These are phyloP conservation scores for Astropecten irregularis DNA, from an alignment of 53 echinoderm and acorn worm genomes.

Conservation along the genomic window DNA sequence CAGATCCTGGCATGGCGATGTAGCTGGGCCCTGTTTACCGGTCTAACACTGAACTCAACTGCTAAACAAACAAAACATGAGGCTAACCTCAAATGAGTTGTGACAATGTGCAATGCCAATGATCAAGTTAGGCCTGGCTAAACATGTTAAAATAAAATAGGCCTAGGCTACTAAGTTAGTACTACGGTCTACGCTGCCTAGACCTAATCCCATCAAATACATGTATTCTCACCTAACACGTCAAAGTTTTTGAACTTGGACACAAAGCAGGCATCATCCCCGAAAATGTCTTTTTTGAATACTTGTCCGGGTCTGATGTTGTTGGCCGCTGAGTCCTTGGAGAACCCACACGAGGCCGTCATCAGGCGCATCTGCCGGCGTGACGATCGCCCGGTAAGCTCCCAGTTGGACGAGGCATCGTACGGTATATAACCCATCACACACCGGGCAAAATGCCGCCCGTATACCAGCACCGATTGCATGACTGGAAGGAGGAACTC, in stretches of 20 bases:
- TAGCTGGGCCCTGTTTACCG: too few relatives aligned
- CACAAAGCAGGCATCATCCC: conserved; percentile 98
- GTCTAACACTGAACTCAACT: too few relatives aligned
- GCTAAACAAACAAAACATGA: too few relatives aligned
- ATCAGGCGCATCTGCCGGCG: conserved; percentile 73
- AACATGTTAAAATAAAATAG: too few relatives aligned
- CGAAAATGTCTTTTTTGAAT: conserved; percentile 92
- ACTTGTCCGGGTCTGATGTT: conserved; percentile 63
- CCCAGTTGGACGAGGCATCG: conserved; percentile 85
- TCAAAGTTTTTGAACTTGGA: conserved; percentile 84
- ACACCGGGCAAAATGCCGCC: conserved; percentile 89
- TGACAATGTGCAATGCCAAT: too few relatives aligned
- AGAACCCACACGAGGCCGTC: conserved; percentile 94
- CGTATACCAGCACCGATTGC: conserved; percentile 97
- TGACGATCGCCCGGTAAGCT: conserved; percentile 50
- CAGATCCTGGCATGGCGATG: too few relatives aligned
- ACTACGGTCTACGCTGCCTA: too few relatives aligned
- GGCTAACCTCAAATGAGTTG: too few relatives aligned
- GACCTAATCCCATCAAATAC: too few relatives aligned
- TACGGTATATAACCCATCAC: conserved; percentile 90
- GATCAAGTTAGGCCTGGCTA: too few relatives aligned
- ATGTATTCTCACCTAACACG: conserved; percentile 78
- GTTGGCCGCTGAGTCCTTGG: conserved; percentile 68
- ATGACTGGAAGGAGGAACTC: conserved; percentile 56
- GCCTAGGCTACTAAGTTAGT: too few relatives aligned